phyloP scores from a whole-genome alignment of 2,113 vertebrate species.

The Salvelinus namaycush region DNA sequence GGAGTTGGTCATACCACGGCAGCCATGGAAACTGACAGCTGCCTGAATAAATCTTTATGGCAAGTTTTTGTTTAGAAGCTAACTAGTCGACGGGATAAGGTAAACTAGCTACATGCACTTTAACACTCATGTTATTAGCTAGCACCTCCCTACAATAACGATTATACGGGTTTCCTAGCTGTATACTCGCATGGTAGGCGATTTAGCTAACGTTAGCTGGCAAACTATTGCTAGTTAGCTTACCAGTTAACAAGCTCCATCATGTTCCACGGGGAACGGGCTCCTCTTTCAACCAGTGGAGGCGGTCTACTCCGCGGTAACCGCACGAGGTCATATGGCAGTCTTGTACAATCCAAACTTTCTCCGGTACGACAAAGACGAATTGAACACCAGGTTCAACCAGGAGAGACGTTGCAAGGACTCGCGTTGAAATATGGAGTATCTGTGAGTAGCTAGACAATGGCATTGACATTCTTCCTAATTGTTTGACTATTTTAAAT shows the following conservation, averaged over 20 bases:
- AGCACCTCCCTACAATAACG: too few relatives aligned
- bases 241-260: background rate
- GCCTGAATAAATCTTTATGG: background rate
- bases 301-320: conserved; percentile 65
- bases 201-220: too few relatives aligned
- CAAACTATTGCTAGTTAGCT: background rate
- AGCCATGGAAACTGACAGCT: background rate
- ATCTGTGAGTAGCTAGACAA: conserved; percentile 71
- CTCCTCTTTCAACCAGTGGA: conserved; percentile 19
- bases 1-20: background rate
- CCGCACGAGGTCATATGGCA: conserved; percentile 82
- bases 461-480: background rate
- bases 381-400: conserved; percentile 78
- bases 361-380: conserved; percentile 72
- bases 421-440: conserved; percentile 90
- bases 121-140: background rate
- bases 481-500: too few relatives aligned
- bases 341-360: conserved; percentile 74
- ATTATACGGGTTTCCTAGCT: too few relatives aligned
- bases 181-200: too few relatives aligned
- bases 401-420: conserved; percentile 86
- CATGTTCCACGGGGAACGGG: conserved; percentile 65
- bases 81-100: background rate
- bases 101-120: background rate
- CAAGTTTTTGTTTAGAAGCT: background rate